Evolutionary conservation across 2,888 invertebrate genomes (phyloP).

Genomic region (Xestia xanthographa): DNA sequence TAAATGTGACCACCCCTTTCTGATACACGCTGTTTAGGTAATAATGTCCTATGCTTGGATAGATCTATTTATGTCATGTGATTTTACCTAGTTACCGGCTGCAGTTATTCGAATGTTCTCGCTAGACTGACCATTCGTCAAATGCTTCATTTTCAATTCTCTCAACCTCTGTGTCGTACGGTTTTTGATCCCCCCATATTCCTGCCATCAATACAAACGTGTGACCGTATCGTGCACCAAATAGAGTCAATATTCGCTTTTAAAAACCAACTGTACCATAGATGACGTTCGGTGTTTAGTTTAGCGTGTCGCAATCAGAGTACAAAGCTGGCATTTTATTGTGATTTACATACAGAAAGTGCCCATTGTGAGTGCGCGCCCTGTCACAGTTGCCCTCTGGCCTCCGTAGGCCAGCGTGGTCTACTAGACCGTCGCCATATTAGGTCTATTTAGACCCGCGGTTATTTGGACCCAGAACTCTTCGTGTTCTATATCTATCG

Average conservation of each 20-base stretch:
- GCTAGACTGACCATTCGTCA: neutral
- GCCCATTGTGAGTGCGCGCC: conserved; percentile 84
- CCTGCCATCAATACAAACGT: conserved; percentile 14
- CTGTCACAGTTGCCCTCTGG: conserved; percentile 87
- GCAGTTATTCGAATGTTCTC: neutral
- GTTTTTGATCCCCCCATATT: conserved; percentile 22
- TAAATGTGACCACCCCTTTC: too few relatives aligned
- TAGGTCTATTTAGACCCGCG: conserved; percentile 35
- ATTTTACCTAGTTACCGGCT: neutral
- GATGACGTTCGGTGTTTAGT: conserved; percentile 84
- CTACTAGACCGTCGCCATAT: conserved; percentile 71
- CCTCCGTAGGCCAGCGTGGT: conserved; percentile 80
- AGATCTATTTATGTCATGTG: neutral
- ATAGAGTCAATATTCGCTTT: conserved; percentile 73
- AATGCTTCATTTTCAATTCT: conserved; percentile 22
- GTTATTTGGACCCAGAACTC: conserved; percentile 20
- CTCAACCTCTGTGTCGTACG: conserved; percentile 17
- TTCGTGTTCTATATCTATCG: conserved; percentile 56
- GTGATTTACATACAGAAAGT: conserved; percentile 88
- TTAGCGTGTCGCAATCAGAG: conserved; percentile 88
- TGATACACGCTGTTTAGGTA: too few relatives aligned
- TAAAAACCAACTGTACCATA: conserved; percentile 74
- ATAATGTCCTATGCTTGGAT: neutral
- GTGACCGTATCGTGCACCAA: conserved; percentile 48
- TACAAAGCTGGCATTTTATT: conserved; percentile 89